Conservation (phyloP, 2,797 vertebrate genomes). For the Streptopelia turtur region DNA sequence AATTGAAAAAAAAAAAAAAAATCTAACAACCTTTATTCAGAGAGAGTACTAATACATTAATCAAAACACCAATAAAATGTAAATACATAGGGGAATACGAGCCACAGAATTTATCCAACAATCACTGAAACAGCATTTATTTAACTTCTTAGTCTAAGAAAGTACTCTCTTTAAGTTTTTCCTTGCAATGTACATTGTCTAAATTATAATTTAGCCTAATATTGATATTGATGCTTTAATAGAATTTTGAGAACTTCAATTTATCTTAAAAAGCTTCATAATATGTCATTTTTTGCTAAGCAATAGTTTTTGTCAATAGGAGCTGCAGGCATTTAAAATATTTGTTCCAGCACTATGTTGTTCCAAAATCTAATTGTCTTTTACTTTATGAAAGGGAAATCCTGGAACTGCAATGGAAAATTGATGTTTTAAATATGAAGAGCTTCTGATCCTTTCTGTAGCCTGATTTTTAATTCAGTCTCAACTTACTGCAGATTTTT, state of each 20-base stretch:
- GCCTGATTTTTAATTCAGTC: background rate
- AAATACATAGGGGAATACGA: fast-evolving
- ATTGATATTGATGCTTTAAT: background rate
- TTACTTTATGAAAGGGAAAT: background rate
- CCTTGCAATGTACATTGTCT: background rate
- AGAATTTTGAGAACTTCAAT: fast-evolving
- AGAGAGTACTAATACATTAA: background rate
- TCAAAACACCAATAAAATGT: background rate
- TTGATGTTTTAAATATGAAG: background rate
- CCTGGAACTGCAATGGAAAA: background rate
- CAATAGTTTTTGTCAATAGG: background rate
- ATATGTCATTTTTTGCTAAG: background rate
- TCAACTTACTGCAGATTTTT: background rate
- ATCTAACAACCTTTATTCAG: background rate
- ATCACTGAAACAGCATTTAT: background rate
- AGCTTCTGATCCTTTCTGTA: background rate
- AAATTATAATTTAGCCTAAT: background rate
- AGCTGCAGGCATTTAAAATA: background rate
- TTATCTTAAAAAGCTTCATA: background rate
- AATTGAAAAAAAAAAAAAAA: background rate
- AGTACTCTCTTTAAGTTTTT: background rate
- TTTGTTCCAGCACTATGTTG: background rate
- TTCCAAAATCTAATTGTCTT: background rate
- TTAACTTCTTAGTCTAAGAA: background rate
- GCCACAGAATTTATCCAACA: background rate